Conservation (phyloP, 2,797 vertebrate genomes). For the Pantherophis vulpinus region DNA sequence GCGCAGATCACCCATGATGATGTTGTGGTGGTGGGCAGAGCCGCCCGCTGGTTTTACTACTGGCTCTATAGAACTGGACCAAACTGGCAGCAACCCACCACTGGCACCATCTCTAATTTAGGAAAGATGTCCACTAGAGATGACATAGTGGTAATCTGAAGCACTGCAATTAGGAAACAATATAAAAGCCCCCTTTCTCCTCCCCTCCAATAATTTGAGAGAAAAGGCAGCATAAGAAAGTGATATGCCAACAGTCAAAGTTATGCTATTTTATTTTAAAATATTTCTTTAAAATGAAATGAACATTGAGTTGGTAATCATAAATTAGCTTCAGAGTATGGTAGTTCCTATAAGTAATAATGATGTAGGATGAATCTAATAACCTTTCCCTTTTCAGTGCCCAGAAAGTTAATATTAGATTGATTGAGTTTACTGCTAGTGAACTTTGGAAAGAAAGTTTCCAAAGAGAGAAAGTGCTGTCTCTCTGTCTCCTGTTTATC, state of each 20-base stretch:
- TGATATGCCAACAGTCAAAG: neutral
- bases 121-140: neutral
- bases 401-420: neutral
- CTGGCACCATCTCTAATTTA: neutral
- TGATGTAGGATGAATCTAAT: neutral
- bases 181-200: neutral
- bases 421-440: neutral
- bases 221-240: neutral
- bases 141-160: neutral
- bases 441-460: neutral
- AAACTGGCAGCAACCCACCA: no score
- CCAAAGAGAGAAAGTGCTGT: no score
- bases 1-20: no score
- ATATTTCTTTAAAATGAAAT: neutral
- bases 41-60: no score
- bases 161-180: neutral
- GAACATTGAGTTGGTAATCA: neutral
- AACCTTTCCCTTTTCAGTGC: neutral
- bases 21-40: no score
- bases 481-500: no score
- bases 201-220: neutral
- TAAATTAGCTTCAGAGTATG: neutral
- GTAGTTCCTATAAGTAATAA: neutral
- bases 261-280: neutral
- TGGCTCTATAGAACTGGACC: no score